A percentile compares a stretch with the other conserved stretches of the same genome.
Conservation (phyloP, 2,113 vertebrate genomes). For the Paradoxurus hermaphroditus region DNA sequence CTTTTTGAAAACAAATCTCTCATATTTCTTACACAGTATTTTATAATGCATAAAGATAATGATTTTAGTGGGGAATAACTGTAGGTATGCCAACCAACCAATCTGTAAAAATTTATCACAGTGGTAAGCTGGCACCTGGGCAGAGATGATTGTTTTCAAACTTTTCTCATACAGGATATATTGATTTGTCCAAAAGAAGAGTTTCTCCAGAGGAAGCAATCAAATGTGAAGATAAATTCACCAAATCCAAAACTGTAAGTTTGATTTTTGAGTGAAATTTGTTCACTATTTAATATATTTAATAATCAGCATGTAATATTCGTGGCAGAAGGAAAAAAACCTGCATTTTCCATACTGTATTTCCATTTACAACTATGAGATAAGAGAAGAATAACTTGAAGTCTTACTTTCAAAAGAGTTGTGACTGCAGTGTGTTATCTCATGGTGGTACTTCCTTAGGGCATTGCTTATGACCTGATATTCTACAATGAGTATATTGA, state of each 20-base stretch:
- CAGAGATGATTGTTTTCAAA: not conserved
- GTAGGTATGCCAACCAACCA: not conserved
- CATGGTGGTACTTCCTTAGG: not conserved
- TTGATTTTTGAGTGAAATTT: not conserved
- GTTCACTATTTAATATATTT: not conserved
- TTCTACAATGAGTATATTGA: not conserved
- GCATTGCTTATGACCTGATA: not conserved
- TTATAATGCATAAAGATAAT: not conserved
- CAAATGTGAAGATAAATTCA: conserved; percentile 99
- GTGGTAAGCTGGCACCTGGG: not conserved
- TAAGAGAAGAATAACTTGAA: not conserved
- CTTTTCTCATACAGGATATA: conserved; percentile 89
- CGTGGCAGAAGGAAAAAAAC: not conserved
- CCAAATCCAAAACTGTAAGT: conserved; percentile 99
- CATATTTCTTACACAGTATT: not conserved
- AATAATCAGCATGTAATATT: not conserved
- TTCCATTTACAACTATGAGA: not conserved
- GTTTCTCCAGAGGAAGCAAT: conserved; percentile 98
- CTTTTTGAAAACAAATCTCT: not conserved
- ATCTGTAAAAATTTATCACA: not conserved
- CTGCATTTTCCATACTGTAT: not conserved
- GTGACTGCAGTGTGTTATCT: not conserved
- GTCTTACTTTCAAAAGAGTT: not conserved
- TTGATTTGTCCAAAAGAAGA: conserved; percentile 99
- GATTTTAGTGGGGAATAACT: conserved; percentile 13